Conservation (phyloP, 2,797 vertebrate genomes). For the Coregonus suidteri region DNA sequence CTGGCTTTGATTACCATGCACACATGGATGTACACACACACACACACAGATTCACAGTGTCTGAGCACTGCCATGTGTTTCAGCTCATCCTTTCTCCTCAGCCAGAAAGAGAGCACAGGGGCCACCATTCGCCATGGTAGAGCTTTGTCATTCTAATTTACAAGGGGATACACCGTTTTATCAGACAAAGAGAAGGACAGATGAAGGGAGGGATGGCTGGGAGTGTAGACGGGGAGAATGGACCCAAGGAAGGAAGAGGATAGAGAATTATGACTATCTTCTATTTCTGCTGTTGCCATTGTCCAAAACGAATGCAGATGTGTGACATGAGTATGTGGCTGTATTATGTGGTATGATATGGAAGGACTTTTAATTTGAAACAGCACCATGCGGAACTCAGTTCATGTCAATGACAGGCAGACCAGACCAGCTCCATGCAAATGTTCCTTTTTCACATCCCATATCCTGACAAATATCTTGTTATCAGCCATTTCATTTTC, state of each 20-base stretch:
- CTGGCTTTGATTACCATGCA: conserved; percentile 33
- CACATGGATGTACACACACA: not conserved
- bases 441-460: not conserved
- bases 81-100: conserved; percentile 4
- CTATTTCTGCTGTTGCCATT: not conserved
- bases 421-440: not conserved
- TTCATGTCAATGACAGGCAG: not conserved
- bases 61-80: conserved; percentile 14
- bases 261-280: not conserved
- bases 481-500: not conserved
- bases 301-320: not conserved
- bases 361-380: not conserved
- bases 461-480: not conserved
- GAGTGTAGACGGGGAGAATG: not conserved
- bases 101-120: not conserved
- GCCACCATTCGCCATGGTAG: not conserved
- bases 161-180: not conserved
- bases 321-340: not conserved
- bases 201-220: conserved; percentile 73
- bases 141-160: conserved; percentile 9
- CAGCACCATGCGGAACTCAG: not conserved
- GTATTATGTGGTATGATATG: not conserved
- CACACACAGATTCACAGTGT: not conserved
- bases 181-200: conserved; percentile 67
- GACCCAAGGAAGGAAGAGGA: not conserved